Evolutionary conservation across 2,113 vertebrate species (phyloP), one percentile per base, ranked within the genome.

Genomic region (Nyctereutes procyonoides): DNA sequence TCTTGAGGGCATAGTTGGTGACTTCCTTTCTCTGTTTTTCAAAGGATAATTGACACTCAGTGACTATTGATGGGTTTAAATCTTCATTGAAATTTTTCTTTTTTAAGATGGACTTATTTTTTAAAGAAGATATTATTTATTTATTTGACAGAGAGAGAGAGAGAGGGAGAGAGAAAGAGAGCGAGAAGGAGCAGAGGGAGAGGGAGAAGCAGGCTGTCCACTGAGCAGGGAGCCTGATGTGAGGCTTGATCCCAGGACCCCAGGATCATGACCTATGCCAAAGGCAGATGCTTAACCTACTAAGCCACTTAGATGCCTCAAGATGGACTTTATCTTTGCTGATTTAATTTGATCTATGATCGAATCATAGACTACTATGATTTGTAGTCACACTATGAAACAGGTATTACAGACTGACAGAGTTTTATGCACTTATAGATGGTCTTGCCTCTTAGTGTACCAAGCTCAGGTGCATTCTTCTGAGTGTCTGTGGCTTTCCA

Each of bases 381-480:
- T 79, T 88, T 85, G 7, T 24, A 51, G 38, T 32, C 10, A 11
- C 32, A 14, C 38, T 62, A 10, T 84, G 30, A 58, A 30, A 19
- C 82, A 28, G 51, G 7, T n/a, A 5, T 32, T 43, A 8, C 32
- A 73, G 14, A 16, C 3, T 15, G 4, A 38, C 2, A 0, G 8
- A 28, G 28, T 55, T 56, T 4, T 32, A 1, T 51, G 53, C 28
- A 10, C 20, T 80, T 35, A 1, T 24, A 1, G 15, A 9, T 7
- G 62, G 10, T 8, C 32, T 11, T 85, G 26, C 30, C 28, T 38
- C 55, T 53, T 38, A 13, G 17, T 7, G 14, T 14, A 32, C 4
- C 5, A 5, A 0, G 11, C 53, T n/a, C 17, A 5, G 6, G 32
- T 43, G 11, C 8, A 0, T 10, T 28, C 8, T 55, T 81, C 26